Evolutionary conservation across 37 sponge, comb jelly and placozoan species (phyloP).

Genomic region (Haliclona indistincta): DNA sequence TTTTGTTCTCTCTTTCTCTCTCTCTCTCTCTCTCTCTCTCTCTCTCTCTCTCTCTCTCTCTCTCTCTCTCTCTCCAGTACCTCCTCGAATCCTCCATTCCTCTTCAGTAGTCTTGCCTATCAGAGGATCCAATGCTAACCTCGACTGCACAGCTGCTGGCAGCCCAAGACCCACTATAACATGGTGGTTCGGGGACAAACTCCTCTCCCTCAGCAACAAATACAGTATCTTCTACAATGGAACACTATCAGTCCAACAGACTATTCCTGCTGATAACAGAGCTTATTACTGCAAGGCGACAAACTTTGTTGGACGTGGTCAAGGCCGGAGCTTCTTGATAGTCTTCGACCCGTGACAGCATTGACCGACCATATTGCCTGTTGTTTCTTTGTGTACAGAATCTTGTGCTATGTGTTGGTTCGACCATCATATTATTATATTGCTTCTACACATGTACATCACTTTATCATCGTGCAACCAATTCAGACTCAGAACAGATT

Average conservation of each 20-base stretch:
- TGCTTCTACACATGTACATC: too few relatives aligned
- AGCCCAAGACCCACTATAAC: conserved; percentile 13
- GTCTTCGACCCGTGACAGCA: too few relatives aligned
- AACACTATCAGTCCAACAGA: not conserved
- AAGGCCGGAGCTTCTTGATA: too few relatives aligned
- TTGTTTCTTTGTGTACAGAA: too few relatives aligned
- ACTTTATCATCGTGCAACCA: too few relatives aligned
- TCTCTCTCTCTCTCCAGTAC: not conserved
- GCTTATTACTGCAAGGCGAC: not conserved
- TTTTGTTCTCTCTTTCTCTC: too few relatives aligned
- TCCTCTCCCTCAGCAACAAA: not conserved
- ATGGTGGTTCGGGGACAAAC: not conserved
- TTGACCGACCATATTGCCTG: too few relatives aligned
- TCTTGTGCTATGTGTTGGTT: too few relatives aligned
- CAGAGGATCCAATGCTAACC: not conserved
- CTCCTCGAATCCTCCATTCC: not conserved
- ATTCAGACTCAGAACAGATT: too few relatives aligned
- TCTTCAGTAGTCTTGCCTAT: not conserved
- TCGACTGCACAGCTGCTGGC: conserved; percentile 19
- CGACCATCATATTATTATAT: too few relatives aligned
- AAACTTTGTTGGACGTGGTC: conserved; percentile 1
- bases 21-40: too few relatives aligned
- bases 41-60: too few relatives aligned
- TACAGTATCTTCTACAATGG: conserved; percentile 1
- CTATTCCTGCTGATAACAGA: not conserved